Percentiles rank a stretch among this genome's conserved stretches.
phyloP scores from a whole-genome alignment of 2,888 invertebrate species.

The Agonopterix arenella region DNA sequence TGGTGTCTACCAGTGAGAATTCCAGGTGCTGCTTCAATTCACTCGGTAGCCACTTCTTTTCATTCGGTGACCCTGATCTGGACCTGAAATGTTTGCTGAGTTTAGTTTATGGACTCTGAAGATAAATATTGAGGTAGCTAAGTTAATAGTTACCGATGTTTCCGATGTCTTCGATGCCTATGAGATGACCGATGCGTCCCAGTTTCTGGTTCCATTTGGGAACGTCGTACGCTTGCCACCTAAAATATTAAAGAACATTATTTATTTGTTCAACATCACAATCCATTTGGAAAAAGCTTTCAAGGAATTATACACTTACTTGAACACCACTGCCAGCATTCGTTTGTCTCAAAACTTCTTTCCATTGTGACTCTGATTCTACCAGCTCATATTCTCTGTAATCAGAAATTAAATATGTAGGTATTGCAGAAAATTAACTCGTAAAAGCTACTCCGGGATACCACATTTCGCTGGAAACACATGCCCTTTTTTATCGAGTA shows the following conservation, averaged over 20 bases:
- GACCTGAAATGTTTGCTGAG: constrained; percentile 35
- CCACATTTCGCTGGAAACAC: no score
- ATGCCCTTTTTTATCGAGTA: no score
- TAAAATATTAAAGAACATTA: constrained; percentile 36
- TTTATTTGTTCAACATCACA: neutral
- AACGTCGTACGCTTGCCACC: constrained; percentile 83
- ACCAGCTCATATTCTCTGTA: constrained; percentile 83
- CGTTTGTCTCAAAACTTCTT: constrained; percentile 88
- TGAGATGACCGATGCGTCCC: constrained; percentile 77
- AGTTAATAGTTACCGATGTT: constrained; percentile 69
- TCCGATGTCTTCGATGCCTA: constrained; percentile 76
- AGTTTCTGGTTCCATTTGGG: constrained; percentile 64
- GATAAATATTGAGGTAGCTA: neutral
- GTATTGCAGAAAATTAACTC: no score
- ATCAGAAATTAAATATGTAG: constrained; percentile 9
- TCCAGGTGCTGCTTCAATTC: constrained; percentile 92
- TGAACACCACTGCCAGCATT: constrained; percentile 70
- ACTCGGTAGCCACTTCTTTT: constrained; percentile 84
- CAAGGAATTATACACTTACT: constrained; percentile 29
- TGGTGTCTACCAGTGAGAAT: constrained; percentile 91
- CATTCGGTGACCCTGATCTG: constrained; percentile 83
- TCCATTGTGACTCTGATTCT: constrained; percentile 93
- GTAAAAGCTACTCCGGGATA: no score
- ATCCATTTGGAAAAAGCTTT: no score
- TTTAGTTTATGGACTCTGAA: no score